Base-by-base conservation (phyloP, 2,888 invertebrate species). In the Glomeris marginata region DNA sequence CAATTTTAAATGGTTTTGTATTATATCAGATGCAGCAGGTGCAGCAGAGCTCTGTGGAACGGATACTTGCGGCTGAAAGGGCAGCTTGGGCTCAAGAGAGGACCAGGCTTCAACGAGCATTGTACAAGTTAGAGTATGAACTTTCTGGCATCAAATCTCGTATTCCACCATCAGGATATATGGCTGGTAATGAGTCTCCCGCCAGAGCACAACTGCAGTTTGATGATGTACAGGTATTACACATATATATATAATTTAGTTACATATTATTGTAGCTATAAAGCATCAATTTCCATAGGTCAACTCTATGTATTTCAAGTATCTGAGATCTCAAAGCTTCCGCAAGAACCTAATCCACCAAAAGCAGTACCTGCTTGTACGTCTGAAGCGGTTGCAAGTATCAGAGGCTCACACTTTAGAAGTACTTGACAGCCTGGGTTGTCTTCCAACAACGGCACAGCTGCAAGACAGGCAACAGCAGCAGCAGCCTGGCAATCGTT, bases 301-400 rank as follows among this genome's bases (percentile, higher is more conserved):
- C 40, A 28, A 28, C 8, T 28, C 28, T 8, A 28, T 28, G 28
- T 74, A 78, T 54, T 76, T 76, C 11, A 77, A 77, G 60, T 85
- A 81, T 63, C 69, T 88, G 57, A 74, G 84, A 34, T 76, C 83
- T 3, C 85, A 91, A 63, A 87, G 88, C 62, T 84, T 82, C 60
- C 77, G 84, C 52, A 90, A 88, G 65, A 84, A 90, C 13, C 71
- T 94, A 48, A 77, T 83, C 47, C 91, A 83, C 75, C 94, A 94
- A 71, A 94, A 94, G 69, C 76, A 81, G 18, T 92, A 90, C 66
- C 69, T 94, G 48, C 74, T 84, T 55, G 74, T 81, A 15, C 75
- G 83, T 52, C 63, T 85, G 41, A 69, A 63, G 54, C 75, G 72
- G 41, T 80, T 67, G 71, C 77, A 76, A 63, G 69, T 61, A 50